phyloP scores from a whole-genome alignment of 2,797 vertebrate genomes.

The Enteromius argenteus region DNA sequence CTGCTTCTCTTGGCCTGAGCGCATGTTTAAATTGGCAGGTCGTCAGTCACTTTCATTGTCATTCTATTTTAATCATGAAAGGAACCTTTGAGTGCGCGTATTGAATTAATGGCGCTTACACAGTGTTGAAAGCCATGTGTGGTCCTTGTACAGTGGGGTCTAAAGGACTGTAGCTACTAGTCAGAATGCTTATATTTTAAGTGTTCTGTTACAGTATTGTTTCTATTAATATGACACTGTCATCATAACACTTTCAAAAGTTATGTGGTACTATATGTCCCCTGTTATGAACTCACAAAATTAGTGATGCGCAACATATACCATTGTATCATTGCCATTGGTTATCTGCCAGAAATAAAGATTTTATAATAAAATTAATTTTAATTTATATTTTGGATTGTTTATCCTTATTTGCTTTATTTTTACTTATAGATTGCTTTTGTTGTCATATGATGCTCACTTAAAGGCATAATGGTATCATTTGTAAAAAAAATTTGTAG shows the following conservation, averaged over 20 bases:
- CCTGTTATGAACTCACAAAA: not conserved
- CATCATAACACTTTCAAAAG: not conserved
- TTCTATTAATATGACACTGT: not conserved
- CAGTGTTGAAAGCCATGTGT: not conserved
- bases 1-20: conserved; percentile 62
- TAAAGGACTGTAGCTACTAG: not conserved
- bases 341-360: not conserved
- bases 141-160: not conserved
- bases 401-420: not conserved
- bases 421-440: not conserved
- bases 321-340: not conserved
- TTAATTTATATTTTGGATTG: not conserved
- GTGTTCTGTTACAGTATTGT: not conserved
- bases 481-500: not conserved
- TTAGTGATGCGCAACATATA: not conserved
- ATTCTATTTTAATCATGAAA: conserved; percentile 74
- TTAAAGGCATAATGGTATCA: not conserved
- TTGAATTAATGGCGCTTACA: not conserved
- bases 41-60: conserved; percentile 69
- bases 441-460: not conserved
- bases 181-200: not conserved
- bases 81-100: conserved; percentile 59
- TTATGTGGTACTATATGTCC: not conserved
- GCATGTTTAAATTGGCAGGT: conserved; percentile 78
- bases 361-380: not conserved